Base-by-base conservation (phyloP, 2,797 vertebrate species). In the Silurus aristotelis region DNA sequence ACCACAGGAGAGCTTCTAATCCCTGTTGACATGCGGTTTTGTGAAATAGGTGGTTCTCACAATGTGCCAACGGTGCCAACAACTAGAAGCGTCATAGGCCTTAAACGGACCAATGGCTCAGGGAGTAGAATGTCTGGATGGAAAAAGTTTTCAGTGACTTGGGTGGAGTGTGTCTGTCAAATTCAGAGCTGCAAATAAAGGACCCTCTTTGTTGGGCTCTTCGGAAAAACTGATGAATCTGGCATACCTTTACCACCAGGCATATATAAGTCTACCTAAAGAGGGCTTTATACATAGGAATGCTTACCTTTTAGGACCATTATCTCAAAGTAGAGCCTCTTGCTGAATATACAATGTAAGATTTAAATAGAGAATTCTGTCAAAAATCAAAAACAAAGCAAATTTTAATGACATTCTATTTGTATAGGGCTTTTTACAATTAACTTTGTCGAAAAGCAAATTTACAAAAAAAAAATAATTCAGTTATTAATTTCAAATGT, bases 231-330 rank as follows among this genome's bases (percentile, higher is more conserved):
- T 25, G 55, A 52, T 73, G 83, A 83, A 90, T 86, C 83, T 80
- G 71, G 78, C 76, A 84, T 88, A 87, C 85, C 87, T 89, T 84
- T 7, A 83, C 84, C 80, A 86, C 58, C 55, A 67, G 83, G 82
- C 68, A 70, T 55, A 83, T 87, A 73, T 80, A 78, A 76, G 15
- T 48, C 56, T 63, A 60, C 81, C 89, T 87, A 83, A 78, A 66
- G 56, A 83, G 27, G 64, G 71, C 66, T 71, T 58, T 71, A 58
- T 43, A 17, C 55, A 31, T 20, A 13, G 79, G 17, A 67, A 81
- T 81, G 84, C 82, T 87, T 88, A 86, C 80, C 60, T 87, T 78
- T 85, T 52, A 87, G 66, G 61, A 67, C 56, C 58, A 88, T 61
- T 66, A 71, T 83, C 72, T 87, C 60, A 77, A 55, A 58, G 67